Conservation (phyloP, 2,888 invertebrate genomes). For the Acronicta psi region DNA sequence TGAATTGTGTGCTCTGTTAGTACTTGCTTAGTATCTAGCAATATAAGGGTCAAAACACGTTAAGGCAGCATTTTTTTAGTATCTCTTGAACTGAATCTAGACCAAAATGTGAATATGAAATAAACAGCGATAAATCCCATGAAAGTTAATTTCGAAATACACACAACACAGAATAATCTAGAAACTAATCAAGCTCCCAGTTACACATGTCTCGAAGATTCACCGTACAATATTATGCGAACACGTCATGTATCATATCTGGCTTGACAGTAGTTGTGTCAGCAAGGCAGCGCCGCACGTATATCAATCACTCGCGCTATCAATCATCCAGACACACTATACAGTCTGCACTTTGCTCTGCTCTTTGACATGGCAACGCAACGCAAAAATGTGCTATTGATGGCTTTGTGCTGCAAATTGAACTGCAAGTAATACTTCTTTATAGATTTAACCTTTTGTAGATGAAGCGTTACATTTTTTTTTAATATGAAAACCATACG, state of each 20-base stretch:
- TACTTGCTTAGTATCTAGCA: too few relatives aligned
- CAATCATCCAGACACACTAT: conserved; percentile 52
- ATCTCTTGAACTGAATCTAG: too few relatives aligned
- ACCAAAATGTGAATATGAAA: too few relatives aligned
- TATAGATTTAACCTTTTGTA: too few relatives aligned
- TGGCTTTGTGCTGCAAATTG: conserved; percentile 18
- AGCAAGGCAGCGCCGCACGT: conserved; percentile 23
- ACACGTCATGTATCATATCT: conserved; percentile 49
- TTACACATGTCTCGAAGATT: conserved; percentile 26
- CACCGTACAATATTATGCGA: conserved; percentile 10
- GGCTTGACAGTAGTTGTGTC: conserved; percentile 37
- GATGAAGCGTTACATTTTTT: too few relatives aligned
- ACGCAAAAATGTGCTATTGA: conserved; percentile 27
- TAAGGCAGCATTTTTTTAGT: too few relatives aligned
- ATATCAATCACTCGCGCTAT: conserved; percentile 58
- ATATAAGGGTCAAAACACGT: too few relatives aligned
- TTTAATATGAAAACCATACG: too few relatives aligned
- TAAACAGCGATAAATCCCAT: too few relatives aligned
- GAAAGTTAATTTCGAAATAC: too few relatives aligned
- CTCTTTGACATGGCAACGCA: conserved; percentile 41
- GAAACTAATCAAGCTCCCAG: conserved; percentile 39
- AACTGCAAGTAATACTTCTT: conserved; percentile 1
- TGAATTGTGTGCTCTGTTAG: too few relatives aligned
- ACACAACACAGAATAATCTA: conserved; percentile 11
- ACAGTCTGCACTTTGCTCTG: conserved; percentile 54